Conservation (phyloP, 2,113 vertebrate species). For the Circaetus cinerascens region DNA sequence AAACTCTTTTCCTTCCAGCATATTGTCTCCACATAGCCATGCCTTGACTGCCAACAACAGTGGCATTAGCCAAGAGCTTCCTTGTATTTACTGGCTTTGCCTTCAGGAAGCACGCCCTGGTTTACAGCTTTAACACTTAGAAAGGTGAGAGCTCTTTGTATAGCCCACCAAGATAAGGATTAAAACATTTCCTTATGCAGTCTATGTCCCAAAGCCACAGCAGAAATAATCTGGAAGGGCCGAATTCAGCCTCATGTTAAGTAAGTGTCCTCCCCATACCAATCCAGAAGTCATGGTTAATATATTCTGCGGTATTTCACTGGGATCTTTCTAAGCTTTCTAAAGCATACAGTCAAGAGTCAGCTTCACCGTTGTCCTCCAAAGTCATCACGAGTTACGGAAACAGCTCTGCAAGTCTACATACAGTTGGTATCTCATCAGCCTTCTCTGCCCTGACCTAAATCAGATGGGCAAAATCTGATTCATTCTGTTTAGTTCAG, state of each 20-base stretch:
- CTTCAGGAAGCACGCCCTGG: conserved; percentile 31
- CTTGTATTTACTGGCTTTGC: neutral
- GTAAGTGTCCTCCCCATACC: neutral
- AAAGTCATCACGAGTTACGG: neutral
- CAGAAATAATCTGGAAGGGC: neutral
- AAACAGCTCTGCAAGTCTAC: neutral
- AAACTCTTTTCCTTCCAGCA: neutral
- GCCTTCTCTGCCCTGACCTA: neutral
- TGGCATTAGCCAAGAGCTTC: neutral
- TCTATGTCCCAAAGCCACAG: neutral
- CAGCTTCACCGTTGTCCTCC: neutral
- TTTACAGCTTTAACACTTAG: neutral
- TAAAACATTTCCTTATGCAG: neutral
- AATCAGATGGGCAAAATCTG: neutral
- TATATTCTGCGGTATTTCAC: neutral
- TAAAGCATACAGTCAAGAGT: neutral
- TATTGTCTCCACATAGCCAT: neutral
- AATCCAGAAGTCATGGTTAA: neutral
- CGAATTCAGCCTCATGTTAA: neutral
- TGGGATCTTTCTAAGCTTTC: neutral
- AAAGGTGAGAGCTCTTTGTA: neutral
- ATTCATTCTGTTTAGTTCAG: neutral
- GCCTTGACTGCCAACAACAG: neutral
- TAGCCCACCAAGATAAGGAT: neutral
- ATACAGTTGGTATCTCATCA: neutral